Conservation (phyloP, 2,113 vertebrate species). For the Sphaerodactylus townsendi region DNA sequence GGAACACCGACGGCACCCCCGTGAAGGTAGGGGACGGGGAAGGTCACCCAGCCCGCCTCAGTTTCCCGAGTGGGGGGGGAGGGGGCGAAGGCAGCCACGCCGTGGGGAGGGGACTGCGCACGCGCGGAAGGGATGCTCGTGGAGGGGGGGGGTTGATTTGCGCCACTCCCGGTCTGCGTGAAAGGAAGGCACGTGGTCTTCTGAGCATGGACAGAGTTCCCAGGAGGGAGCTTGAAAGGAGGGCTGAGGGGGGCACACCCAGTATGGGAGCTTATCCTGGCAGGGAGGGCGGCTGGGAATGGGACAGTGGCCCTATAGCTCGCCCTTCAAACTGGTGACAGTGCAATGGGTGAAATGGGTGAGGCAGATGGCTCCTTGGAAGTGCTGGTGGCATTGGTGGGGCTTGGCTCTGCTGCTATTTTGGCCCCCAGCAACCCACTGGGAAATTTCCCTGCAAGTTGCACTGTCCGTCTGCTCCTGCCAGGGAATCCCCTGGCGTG, state of each 20-base stretch:
- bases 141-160: background rate
- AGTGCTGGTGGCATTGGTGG: no score
- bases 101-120: background rate
- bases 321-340: no score
- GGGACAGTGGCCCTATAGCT: no score
- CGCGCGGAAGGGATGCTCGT: conserved; percentile 22
- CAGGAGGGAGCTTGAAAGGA: background rate
- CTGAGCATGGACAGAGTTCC: background rate
- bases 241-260: background rate
- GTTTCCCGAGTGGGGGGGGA: conserved; percentile 41
- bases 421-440: no score
- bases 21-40: background rate
- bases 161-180: background rate
- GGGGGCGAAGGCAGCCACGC: conserved; percentile 32
- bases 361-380: no score
- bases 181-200: background rate
- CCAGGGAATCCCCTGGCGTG: no score
- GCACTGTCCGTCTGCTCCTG: no score
- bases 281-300: no score
- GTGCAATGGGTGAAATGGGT: no score
- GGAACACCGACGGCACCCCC: fast-evolving
- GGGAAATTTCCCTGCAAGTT: no score
- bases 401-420: no score
- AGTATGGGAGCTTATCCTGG: no score
- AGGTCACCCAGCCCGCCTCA: background rate